Conservation (phyloP, 64 coral and sea anemone genomes). For the Astreopora myriophthalma region DNA sequence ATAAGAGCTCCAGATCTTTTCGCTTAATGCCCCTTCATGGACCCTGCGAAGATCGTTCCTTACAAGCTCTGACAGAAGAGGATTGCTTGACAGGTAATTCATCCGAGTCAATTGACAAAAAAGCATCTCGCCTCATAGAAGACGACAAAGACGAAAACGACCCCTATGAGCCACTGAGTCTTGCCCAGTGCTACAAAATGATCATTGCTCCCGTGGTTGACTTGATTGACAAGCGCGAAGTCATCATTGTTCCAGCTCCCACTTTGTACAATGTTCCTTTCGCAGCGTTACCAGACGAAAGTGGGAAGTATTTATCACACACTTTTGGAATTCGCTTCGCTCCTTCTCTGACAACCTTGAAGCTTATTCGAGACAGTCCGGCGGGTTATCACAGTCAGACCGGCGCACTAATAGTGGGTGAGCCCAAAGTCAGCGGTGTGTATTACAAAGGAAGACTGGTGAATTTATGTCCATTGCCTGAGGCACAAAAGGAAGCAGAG, state of each 20-base stretch:
- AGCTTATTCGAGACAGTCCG: slow-evolving; percentile 4
- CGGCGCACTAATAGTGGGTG: slow-evolving; percentile 3
- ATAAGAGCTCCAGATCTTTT: neutral
- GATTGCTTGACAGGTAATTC: neutral
- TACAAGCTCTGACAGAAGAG: neutral
- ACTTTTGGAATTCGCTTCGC: slow-evolving; percentile 28
- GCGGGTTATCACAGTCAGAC: neutral
- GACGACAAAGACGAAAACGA: neutral
- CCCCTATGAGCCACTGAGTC: neutral
- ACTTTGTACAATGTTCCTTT: slow-evolving; percentile 22
- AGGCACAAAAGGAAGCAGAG: neutral
- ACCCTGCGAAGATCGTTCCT: neutral
- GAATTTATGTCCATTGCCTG: neutral
- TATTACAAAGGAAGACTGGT: neutral
- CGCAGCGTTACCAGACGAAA: slow-evolving; percentile 18
- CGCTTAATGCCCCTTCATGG: neutral
- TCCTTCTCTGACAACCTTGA: slow-evolving; percentile 31
- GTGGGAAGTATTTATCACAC: neutral
- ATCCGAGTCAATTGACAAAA: neutral
- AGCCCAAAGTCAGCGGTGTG: neutral
- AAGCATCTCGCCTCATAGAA: neutral
- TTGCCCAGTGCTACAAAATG: neutral
- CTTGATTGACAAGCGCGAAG: neutral
- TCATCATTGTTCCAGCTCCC: slow-evolving; percentile 36
- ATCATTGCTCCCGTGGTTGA: neutral